phyloP scores from a whole-genome alignment of 2,113 vertebrate genomes.

The Rhinichthys klamathensis region DNA sequence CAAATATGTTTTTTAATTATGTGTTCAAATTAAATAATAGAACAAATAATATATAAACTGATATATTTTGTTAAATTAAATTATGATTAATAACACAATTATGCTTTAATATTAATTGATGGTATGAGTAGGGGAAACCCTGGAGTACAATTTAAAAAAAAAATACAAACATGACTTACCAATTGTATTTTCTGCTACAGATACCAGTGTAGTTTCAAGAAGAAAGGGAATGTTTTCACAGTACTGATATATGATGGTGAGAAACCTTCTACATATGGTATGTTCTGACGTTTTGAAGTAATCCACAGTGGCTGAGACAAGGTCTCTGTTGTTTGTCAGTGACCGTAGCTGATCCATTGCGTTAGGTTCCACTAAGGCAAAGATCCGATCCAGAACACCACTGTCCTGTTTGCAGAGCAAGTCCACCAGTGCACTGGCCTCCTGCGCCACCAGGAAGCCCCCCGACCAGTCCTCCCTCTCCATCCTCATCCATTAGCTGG shows the following conservation, averaged over 20 bases:
- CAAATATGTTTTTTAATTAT: background rate
- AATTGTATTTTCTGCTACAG: slow-evolving; percentile 62
- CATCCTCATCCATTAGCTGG: slow-evolving; percentile 69
- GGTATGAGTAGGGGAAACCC: background rate
- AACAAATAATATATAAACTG: background rate
- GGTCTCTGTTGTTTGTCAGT: background rate
- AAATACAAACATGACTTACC: slow-evolving; percentile 60
- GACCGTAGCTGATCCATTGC: slow-evolving; percentile 5
- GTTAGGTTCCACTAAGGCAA: slow-evolving; percentile 53
- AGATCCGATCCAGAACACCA: slow-evolving; percentile 60
- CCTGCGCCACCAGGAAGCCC: slow-evolving; percentile 58
- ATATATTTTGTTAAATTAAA: background rate
- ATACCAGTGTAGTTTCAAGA: slow-evolving; percentile 79
- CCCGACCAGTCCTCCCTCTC: slow-evolving; percentile 57
- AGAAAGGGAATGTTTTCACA: slow-evolving; percentile 77
- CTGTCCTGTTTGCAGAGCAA: slow-evolving; percentile 61
- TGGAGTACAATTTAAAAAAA: background rate
- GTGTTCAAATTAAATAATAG: background rate
- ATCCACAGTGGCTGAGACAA: slow-evolving; percentile 63
- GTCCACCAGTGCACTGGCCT: slow-evolving; percentile 67
- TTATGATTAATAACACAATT: too few relatives aligned
- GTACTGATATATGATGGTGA: slow-evolving; percentile 74
- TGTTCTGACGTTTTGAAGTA: slow-evolving; percentile 60
- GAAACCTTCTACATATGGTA: slow-evolving; percentile 74
- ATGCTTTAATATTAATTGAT: background rate